Base-by-base conservation (phyloP, 2,888 invertebrate species). In the Gymnocheta viridis region DNA sequence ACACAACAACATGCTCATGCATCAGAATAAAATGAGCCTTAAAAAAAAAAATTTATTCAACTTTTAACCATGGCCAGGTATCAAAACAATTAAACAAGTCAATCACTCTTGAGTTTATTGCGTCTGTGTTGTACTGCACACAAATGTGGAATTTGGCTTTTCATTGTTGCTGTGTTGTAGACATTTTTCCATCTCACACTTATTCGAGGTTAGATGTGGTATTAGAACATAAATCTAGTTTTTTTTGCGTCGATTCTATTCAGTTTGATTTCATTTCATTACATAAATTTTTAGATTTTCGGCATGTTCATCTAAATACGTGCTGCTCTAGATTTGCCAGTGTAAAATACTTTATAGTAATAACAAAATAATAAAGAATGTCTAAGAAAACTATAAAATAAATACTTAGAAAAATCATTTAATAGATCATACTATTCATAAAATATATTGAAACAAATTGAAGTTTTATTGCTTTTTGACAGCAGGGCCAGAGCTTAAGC, bases 1-100 rank as follows among this genome's bases (percentile, higher is more conserved):
- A 62, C 24, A 17, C 41, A 41, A n/a, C 24, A 35, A 35, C 27
- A 51, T 60, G 7, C 29, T 62, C 69, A 70, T 35, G 10, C 29
- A 24, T 44, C 54, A 47, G 24, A 76, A 66, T 41, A 69, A 4
- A 67, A 35, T 44, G 29, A 76, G 56, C 35, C 72, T 73, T 58
- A 72, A 72, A 56, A 17, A 2, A 41, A 4, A 44, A 58, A 44
- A 41, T 14, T 60, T 60, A 35, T 60, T 60, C 29, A 73, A 76
- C 29, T 82, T 82, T 76, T 82, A 82, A 76, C 78, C 82, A 82
- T 88, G 90, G 88, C 87, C 89, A 88, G 78, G 85, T 85, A 86
- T 72, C 78, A 82, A 80, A 81, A 84, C 86, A 84, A 86, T 85
- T 86, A 86, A 82, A 74, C 80, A 74, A 86, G 77, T 85, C 85